These are phyloP conservation scores for Synergus gifuensis DNA, from an alignment of 2,888 invertebrate genomes.

Conservation along the genomic window DNA sequence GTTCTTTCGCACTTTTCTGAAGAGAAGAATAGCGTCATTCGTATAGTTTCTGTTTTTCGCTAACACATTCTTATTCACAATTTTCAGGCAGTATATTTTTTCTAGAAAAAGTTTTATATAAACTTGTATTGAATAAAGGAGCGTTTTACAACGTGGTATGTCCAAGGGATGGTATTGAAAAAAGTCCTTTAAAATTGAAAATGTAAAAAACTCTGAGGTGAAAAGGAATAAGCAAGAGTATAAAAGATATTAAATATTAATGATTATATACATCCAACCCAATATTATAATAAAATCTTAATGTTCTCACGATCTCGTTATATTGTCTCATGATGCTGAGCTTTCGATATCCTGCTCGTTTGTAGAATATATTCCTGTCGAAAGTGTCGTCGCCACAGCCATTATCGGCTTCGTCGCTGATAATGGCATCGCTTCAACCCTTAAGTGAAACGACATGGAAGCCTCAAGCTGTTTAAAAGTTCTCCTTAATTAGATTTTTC, in stretches of 20 bases:
- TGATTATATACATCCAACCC: too few species aligned
- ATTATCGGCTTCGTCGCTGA: neutral
- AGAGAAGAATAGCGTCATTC: constrained; percentile 6
- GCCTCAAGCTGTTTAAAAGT: neutral
- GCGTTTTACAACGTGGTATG: too few species aligned
- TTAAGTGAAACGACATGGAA: neutral
- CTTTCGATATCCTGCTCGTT: neutral
- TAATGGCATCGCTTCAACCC: neutral
- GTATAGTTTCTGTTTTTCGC: neutral
- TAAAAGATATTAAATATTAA: too few species aligned
- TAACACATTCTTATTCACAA: neutral
- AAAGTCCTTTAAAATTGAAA: too few species aligned
- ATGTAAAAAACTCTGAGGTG: too few species aligned
- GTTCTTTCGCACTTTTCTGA: constrained; percentile 31
- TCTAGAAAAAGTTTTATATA: neutral
- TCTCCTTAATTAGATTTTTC: neutral
- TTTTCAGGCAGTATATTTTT: neutral
- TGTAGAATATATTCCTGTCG: neutral
- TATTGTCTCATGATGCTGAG: neutral
- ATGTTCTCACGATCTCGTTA: neutral
- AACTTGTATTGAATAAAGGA: neutral
- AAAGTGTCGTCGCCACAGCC: neutral
- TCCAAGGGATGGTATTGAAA: too few species aligned
- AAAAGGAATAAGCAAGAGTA: too few species aligned
- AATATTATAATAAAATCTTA: neutral